Conservation (phyloP, 1,140 invertebrate species). For the Drosophila funebris region DNA sequence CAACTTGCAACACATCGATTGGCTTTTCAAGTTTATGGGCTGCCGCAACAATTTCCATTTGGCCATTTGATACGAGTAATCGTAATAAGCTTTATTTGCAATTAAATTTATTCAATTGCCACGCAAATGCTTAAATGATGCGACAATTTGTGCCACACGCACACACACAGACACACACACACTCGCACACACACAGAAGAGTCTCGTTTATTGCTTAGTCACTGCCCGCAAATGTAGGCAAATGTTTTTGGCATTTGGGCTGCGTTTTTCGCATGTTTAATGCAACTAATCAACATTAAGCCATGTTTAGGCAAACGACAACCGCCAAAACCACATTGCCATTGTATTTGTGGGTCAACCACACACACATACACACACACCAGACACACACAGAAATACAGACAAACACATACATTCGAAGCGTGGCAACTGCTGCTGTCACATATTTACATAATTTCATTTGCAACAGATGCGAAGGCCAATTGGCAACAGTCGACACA, state of each 20-base stretch:
- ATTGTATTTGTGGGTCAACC: conserved; percentile 62
- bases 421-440: conserved; percentile 47
- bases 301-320: conserved; percentile 61
- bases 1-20: conserved; percentile 37
- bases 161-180: conserved; percentile 25
- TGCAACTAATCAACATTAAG: conserved; percentile 78
- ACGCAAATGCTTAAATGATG: conserved; percentile 62
- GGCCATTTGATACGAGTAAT: conserved; percentile 10
- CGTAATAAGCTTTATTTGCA: conserved; percentile 62
- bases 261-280: conserved; percentile 71
- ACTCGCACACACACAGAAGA: conserved; percentile 1
- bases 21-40: conserved; percentile 49
- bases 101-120: conserved; percentile 80
- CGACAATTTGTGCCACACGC: conserved; percentile 50
- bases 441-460: conserved; percentile 82
- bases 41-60: conserved; percentile 57
- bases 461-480: conserved; percentile 64
- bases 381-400: conserved; percentile 20
- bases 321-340: conserved; percentile 35
- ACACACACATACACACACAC: conserved; percentile 46
- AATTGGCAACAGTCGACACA: conserved; percentile 37
- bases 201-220: conserved; percentile 55
- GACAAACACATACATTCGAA: conserved; percentile 42
- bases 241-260: conserved; percentile 42
- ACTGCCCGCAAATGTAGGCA: conserved; percentile 33